Conservation (phyloP, 2,888 invertebrate species). For the Caenorhabditis sp. region DNA sequence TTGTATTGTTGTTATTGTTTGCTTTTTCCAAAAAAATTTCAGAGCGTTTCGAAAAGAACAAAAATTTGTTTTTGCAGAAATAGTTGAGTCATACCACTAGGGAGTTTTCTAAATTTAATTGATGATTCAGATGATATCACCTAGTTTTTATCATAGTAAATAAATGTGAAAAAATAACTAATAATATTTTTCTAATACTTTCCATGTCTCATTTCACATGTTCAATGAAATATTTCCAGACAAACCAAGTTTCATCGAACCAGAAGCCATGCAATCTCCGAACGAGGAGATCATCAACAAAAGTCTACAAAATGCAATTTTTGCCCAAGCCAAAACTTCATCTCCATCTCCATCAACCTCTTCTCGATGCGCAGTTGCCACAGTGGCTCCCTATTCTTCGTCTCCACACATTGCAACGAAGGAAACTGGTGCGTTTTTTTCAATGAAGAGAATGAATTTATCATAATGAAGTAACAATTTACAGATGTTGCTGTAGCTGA, state of each 20-base stretch:
- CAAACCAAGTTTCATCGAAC: neutral
- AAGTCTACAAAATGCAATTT: slow-evolving; percentile 29
- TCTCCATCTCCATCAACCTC: slow-evolving; percentile 6
- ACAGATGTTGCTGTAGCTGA: neutral
- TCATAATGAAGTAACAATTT: neutral
- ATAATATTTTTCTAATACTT: no score
- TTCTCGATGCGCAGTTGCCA: neutral
- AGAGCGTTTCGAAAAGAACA: no score
- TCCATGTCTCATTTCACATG: no score
- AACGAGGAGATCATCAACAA: slow-evolving; percentile 41
- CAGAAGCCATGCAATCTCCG: slow-evolving; percentile 35
- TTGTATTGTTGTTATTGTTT: no score
- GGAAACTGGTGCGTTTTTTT: slow-evolving; percentile 2
- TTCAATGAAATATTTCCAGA: neutral
- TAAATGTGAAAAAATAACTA: no score
- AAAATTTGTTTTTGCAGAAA: no score
- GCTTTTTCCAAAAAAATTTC: no score
- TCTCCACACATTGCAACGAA: slow-evolving; percentile 29
- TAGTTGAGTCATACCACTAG: no score
- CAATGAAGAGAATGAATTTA: neutral
- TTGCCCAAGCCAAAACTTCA: slow-evolving; percentile 20
- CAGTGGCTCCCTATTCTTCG: slow-evolving; percentile 8
- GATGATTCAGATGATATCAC: no score
- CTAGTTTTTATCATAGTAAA: no score
- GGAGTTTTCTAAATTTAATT: no score